Evolutionary conservation across 2,113 vertebrate species (phyloP).

Genomic region (Dendropsophus ebraccatus): DNA sequence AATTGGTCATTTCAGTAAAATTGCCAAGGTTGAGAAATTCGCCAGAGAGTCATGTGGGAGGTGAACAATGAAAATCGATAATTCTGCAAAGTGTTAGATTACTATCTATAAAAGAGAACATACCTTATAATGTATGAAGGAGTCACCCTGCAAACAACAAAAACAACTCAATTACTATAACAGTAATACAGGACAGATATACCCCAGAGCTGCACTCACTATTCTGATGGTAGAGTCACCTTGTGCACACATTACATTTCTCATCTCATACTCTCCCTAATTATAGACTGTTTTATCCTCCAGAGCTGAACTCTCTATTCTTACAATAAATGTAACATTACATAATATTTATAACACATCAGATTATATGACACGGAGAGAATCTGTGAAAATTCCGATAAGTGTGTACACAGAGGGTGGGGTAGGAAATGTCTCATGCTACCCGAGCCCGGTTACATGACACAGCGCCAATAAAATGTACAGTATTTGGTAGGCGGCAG

Average conservation of each 20-base stretch:
- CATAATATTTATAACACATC: not conserved
- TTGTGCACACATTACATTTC: too few species aligned
- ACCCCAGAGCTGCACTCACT: not conserved
- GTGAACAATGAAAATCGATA: too few species aligned
- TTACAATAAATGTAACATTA: not conserved
- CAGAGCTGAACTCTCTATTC: not conserved
- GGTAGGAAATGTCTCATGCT: not conserved
- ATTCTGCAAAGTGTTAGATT: not conserved
- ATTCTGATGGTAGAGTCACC: not conserved
- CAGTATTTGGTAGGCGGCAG: not conserved
- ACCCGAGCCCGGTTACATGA: not conserved
- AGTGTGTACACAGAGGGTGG: not conserved
- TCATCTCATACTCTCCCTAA: too few species aligned
- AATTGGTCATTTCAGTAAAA: too few species aligned
- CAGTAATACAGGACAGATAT: too few species aligned
- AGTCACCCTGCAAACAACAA: slow-evolving; percentile 62
- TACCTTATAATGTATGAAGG: slow-evolving; percentile 80
- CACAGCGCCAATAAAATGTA: not conserved
- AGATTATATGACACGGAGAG: not conserved
- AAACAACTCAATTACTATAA: too few species aligned
- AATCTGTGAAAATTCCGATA: not conserved
- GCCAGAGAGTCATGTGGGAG: too few species aligned
- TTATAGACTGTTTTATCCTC: too few species aligned
- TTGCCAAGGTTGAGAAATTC: too few species aligned
- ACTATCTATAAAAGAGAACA: slow-evolving; percentile 28